phyloP scores from a whole-genome alignment of 2,888 invertebrate genomes.

The Tinea pellionella region DNA sequence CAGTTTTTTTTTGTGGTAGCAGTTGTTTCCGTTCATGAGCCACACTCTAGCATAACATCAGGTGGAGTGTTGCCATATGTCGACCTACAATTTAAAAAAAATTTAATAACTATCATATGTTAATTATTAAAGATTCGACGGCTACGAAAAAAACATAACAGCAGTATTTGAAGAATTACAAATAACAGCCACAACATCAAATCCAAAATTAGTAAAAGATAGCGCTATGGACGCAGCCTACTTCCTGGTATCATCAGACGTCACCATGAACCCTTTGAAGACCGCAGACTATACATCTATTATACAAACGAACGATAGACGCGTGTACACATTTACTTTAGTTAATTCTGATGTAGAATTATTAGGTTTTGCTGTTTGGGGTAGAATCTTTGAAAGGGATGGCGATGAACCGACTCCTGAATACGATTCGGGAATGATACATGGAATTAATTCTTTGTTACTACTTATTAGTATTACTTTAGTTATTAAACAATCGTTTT shows the following conservation, averaged over 20 bases:
- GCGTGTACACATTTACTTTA: constrained; percentile 30
- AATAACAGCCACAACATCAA: constrained; percentile 51
- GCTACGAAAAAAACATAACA: constrained; percentile 44
- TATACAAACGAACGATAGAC: constrained; percentile 17
- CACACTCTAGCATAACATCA: no score
- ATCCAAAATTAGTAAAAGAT: constrained; percentile 26
- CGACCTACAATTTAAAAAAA: no score
- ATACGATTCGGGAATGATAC: neutral
- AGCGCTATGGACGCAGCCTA: constrained; percentile 41
- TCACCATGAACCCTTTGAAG: constrained; percentile 60
- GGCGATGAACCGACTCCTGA: constrained; percentile 32
- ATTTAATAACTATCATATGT: no score
- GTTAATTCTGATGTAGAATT: constrained; percentile 34
- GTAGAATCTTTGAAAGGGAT: constrained; percentile 58
- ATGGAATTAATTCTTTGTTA: neutral
- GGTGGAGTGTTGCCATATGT: no score
- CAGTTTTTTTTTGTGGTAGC: no score
- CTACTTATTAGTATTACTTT: neutral
- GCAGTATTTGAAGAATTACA: constrained; percentile 52
- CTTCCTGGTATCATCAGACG: constrained; percentile 59
- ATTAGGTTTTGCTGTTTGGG: constrained; percentile 64
- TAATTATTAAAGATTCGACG: constrained; percentile 38
- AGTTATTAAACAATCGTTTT: neutral
- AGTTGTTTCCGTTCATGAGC: no score
- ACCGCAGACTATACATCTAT: constrained; percentile 34